phyloP scores from a whole-genome alignment of 2,888 invertebrate species.

The Agrenia bidenticulata region DNA sequence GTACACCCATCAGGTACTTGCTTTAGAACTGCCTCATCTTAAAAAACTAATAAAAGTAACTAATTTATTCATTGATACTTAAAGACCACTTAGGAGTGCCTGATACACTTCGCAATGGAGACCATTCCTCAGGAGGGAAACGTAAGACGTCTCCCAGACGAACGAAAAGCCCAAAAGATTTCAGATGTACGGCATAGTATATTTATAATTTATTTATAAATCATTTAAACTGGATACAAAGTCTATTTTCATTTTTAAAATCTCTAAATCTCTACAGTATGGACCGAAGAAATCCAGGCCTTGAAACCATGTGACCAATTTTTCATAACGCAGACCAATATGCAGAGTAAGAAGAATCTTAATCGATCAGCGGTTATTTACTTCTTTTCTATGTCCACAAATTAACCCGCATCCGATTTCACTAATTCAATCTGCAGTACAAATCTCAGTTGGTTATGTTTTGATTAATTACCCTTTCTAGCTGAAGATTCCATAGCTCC shows the following conservation, averaged over 20 bases:
- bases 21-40: too few species aligned
- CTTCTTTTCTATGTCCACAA: not conserved
- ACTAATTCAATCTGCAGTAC: not conserved
- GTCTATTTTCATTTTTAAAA: too few species aligned
- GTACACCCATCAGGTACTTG: slow-evolving; percentile 2
- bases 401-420: not conserved
- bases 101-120: slow-evolving; percentile 14
- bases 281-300: slow-evolving; percentile 42
- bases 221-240: not conserved
- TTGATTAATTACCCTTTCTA: too few species aligned
- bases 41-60: too few species aligned
- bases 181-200: too few species aligned
- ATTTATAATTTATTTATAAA: too few species aligned
- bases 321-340: slow-evolving; percentile 39
- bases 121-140: not conserved
- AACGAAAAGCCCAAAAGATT: too few species aligned
- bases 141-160: not conserved
- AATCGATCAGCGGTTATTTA: not conserved
- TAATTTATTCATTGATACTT: too few species aligned
- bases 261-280: slow-evolving; percentile 23
- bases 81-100: too few species aligned
- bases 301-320: slow-evolving; percentile 41
- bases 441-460: too few species aligned
- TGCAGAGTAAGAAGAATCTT: slow-evolving; percentile 31
- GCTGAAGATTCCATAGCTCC: slow-evolving; percentile 24